Percentiles rank a stretch among this genome's conserved stretches.
phyloP scores from a whole-genome alignment of 2,113 vertebrate genomes.

The Pteronura brasiliensis region DNA sequence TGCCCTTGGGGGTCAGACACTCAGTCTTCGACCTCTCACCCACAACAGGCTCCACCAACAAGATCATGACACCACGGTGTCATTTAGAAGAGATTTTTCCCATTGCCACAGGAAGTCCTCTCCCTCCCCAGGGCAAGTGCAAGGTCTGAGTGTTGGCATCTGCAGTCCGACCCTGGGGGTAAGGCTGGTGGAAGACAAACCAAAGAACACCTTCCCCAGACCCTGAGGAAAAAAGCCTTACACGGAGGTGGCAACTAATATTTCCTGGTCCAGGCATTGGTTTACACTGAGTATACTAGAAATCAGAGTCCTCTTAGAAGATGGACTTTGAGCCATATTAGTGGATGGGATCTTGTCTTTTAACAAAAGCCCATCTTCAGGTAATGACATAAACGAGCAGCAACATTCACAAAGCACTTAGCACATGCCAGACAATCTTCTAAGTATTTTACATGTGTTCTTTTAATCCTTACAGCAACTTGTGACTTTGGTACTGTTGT shows the following conservation, averaged over 20 bases:
- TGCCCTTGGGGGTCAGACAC: neutral
- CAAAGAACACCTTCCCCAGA: no score
- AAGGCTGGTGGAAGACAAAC: neutral
- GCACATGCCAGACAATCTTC: neutral
- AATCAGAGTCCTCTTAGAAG: neutral
- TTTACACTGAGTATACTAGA: neutral
- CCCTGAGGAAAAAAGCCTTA: neutral
- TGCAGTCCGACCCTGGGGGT: neutral
- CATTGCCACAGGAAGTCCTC: neutral
- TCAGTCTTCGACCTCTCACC: neutral
- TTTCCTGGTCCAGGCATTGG: neutral
- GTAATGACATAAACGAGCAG: neutral
- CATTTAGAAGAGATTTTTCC: neutral
- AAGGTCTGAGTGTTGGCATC: neutral
- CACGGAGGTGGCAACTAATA: neutral
- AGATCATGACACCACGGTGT: neutral
- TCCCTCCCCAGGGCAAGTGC: neutral
- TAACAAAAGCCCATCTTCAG: neutral
- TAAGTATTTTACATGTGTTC: neutral
- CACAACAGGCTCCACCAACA: fast-evolving
- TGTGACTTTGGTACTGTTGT: neutral
- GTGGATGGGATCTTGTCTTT: neutral
- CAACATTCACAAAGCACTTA: neutral
- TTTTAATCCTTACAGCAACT: neutral
- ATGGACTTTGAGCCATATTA: neutral